Percentiles rank a stretch among this genome's conserved stretches.
Conservation (phyloP, 2,113 vertebrate species). For the Cyanoramphus novaezelandiae region DNA sequence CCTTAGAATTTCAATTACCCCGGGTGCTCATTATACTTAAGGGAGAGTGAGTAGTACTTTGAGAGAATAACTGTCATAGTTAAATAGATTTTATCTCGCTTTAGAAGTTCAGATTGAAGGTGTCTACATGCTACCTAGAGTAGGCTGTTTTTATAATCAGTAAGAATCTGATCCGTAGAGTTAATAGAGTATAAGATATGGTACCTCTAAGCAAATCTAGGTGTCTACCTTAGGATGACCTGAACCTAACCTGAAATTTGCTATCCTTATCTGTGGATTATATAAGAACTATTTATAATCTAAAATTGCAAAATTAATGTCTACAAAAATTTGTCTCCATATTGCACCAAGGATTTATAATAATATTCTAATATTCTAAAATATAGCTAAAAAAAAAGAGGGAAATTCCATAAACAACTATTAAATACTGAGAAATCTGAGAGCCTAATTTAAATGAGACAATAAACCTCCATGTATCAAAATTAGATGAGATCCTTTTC, state of each 20-base stretch:
- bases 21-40: neutral
- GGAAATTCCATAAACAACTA: fast-evolving
- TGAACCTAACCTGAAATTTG: neutral
- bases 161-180: neutral
- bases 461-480: neutral
- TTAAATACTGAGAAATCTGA: neutral
- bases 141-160: neutral
- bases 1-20: neutral
- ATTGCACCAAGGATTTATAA: neutral
- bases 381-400: neutral
- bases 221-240: neutral
- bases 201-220: neutral
- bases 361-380: neutral
- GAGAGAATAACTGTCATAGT: neutral
- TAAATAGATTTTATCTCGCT: neutral
- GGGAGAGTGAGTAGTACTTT: neutral
- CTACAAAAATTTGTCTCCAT: neutral
- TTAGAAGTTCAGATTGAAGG: neutral
- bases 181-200: neutral
- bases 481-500: neutral
- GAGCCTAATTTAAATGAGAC: neutral
- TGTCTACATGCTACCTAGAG: neutral
- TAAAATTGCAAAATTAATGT: neutral
- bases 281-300: neutral
- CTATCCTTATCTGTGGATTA: neutral